Evolutionary conservation across 2,888 invertebrate species (phyloP).

Genomic region (Hypena proboscidalis): DNA sequence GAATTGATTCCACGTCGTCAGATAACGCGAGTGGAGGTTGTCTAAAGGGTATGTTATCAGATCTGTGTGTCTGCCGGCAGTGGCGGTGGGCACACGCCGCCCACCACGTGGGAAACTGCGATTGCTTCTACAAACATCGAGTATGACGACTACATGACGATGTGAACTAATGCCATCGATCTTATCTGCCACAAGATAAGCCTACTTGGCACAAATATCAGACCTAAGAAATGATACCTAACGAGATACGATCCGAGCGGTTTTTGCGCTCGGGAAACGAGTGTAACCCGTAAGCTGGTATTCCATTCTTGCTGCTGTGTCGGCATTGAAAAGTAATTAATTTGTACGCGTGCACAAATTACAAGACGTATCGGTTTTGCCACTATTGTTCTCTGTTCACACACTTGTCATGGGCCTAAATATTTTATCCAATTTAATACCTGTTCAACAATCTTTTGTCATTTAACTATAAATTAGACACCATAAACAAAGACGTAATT

Average conservation of each 20-base stretch:
- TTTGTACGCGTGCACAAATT: slow-evolving; percentile 5
- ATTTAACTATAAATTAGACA: slow-evolving; percentile 58
- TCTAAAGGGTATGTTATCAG: slow-evolving; percentile 74
- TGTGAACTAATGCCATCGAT: slow-evolving; percentile 14
- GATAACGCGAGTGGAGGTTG: slow-evolving; percentile 78
- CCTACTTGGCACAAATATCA: slow-evolving; percentile 19
- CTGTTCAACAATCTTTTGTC: slow-evolving; percentile 39
- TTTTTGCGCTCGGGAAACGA: slow-evolving; percentile 23
- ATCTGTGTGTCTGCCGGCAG: slow-evolving; percentile 74
- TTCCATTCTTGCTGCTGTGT: slow-evolving; percentile 7
- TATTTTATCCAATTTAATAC: slow-evolving; percentile 29
- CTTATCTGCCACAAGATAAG: slow-evolving; percentile 30
- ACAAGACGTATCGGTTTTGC: slow-evolving; percentile 5
- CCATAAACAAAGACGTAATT: slow-evolving; percentile 67
- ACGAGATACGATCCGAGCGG: slow-evolving; percentile 19
- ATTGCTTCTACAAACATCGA: slow-evolving; percentile 33
- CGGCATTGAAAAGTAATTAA: slow-evolving; percentile 4
- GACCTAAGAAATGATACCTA: slow-evolving; percentile 30
- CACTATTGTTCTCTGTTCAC: slow-evolving; percentile 2
- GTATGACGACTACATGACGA: slow-evolving; percentile 29
- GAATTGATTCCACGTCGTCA: slow-evolving; percentile 77
- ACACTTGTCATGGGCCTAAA: slow-evolving; percentile 3
- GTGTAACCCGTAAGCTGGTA: slow-evolving; percentile 11
- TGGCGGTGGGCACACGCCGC: slow-evolving; percentile 67
- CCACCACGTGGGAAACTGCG: slow-evolving; percentile 69